phyloP scores from a whole-genome alignment of 2,113 vertebrate genomes.

The Hipposideros armiger region DNA sequence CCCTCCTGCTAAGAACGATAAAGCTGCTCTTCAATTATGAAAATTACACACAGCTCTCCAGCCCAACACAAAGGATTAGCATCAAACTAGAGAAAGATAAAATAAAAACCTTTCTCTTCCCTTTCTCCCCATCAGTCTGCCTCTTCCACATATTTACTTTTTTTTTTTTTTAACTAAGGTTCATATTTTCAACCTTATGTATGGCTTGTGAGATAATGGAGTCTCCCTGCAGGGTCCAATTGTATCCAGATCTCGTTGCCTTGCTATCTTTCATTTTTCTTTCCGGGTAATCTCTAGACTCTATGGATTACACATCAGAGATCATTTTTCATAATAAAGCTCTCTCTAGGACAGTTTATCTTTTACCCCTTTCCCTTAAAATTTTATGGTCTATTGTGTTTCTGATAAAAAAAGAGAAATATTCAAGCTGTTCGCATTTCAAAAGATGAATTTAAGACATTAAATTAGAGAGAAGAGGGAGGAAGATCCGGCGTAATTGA shows the following conservation, averaged over 20 bases:
- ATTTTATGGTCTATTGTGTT: background rate
- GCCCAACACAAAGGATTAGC: background rate
- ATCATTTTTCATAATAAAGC: slow-evolving; percentile 49
- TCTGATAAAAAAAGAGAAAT: slow-evolving; percentile 70
- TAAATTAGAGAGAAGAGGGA: slow-evolving; percentile 69
- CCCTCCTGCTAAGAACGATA: background rate
- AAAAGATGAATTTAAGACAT: slow-evolving; percentile 75
- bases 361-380: slow-evolving; percentile 55
- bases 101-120: background rate
- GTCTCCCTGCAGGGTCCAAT: background rate
- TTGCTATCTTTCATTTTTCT: background rate
- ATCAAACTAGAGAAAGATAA: background rate
- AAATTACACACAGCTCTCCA: background rate
- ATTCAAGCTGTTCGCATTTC: slow-evolving; percentile 69
- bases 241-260: background rate
- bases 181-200: background rate
- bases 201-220: background rate
- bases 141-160: background rate
- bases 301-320: slow-evolving; percentile 43
- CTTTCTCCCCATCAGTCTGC: background rate
- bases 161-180: background rate
- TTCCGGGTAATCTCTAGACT: slow-evolving; percentile 28
- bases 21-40: background rate
- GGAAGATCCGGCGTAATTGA: slow-evolving; percentile 67
- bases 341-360: slow-evolving; percentile 65